Percentiles rank a stretch among this genome's conserved stretches.
These are phyloP conservation scores for Malurus alboscapulatus DNA, from an alignment of 2,113 vertebrate genomes.

Conservation along the genomic window DNA sequence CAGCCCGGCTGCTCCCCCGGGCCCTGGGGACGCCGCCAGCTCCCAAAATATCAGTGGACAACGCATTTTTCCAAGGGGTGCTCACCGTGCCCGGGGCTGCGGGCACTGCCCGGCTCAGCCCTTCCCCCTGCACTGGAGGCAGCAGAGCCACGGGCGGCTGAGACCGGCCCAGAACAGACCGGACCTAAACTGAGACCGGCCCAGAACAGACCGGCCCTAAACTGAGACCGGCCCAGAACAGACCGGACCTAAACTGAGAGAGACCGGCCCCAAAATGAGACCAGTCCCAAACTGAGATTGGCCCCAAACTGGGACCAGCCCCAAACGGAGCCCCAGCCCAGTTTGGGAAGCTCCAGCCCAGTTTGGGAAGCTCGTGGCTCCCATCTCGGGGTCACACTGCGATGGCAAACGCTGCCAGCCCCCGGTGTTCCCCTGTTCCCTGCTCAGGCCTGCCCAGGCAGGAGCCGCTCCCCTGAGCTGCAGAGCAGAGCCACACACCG, in stretches of 20 bases:
- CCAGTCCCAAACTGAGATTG: too few species aligned
- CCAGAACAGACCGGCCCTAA: too few species aligned
- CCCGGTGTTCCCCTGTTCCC: rapidly evolving
- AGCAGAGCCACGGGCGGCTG: rapidly evolving
- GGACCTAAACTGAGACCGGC: too few species aligned
- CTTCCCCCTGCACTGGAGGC: background rate
- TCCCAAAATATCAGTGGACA: rapidly evolving
- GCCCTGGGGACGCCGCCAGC: background rate
- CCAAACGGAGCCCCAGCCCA: background rate
- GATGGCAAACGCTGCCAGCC: background rate
- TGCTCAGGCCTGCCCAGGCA: background rate
- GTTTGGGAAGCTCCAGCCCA: too few species aligned
- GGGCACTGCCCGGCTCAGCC: background rate
- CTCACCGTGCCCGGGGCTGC: background rate
- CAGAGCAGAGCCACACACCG: background rate
- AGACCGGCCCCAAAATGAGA: too few species aligned
- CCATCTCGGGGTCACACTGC: background rate
- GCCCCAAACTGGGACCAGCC: background rate
- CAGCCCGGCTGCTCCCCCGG: background rate
- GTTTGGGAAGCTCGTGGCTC: background rate
- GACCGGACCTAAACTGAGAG: too few species aligned
- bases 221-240: too few species aligned
- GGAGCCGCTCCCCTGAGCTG: background rate
- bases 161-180: too few species aligned
- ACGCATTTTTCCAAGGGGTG: rapidly evolving